phyloP scores from a whole-genome alignment of 2,113 vertebrate species.

The Ochotona princeps region DNA sequence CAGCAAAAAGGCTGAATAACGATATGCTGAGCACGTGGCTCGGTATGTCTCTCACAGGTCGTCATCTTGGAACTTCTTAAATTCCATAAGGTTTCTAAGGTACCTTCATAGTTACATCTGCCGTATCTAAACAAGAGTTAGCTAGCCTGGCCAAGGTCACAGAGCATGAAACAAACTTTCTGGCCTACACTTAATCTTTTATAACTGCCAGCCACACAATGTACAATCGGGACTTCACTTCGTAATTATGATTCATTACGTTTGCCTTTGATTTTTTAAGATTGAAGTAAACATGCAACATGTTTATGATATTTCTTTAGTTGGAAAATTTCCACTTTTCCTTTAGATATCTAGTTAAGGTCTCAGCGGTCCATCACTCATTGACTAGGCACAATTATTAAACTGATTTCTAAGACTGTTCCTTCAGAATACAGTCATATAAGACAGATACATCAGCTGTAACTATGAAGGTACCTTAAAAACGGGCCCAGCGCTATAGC shows the following conservation, averaged over 20 bases:
- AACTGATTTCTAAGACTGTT: background rate
- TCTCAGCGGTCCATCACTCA: background rate
- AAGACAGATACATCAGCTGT: background rate
- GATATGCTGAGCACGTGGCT: background rate
- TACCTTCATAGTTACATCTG: background rate
- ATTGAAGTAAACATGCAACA: conserved; percentile 20
- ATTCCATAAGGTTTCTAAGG: too few species aligned
- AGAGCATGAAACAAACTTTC: background rate
- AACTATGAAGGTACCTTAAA: background rate
- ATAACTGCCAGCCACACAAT: background rate
- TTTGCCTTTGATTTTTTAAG: conserved; percentile 49
- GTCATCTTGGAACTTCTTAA: background rate
- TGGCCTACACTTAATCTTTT: background rate
- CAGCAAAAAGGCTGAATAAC: background rate
- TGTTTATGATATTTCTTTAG: conserved; percentile 16
- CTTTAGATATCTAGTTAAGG: background rate
- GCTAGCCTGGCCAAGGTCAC: background rate
- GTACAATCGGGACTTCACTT: conserved; percentile 11
- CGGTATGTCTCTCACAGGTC: background rate
- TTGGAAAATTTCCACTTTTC: background rate
- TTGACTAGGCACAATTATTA: background rate
- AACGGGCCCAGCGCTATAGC: too few species aligned
- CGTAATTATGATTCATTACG: background rate
- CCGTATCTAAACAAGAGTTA: background rate
- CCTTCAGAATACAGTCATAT: background rate